Conservation (phyloP, 2,888 invertebrate genomes). For the Aleiodes testaceus region DNA sequence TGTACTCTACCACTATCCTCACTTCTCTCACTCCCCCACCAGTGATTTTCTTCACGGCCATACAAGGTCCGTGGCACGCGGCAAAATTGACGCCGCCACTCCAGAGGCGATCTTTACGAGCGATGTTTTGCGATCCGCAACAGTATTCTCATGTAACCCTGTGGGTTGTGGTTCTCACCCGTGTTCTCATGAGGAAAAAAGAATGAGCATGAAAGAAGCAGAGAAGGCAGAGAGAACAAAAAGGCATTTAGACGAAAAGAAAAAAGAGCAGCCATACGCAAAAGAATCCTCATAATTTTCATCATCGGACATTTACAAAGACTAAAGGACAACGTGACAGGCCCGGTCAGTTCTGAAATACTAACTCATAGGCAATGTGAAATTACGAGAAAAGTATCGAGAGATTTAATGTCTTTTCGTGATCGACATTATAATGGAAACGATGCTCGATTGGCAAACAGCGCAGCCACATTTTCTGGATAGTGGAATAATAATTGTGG, state of each 20-base stretch:
- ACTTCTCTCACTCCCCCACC: background rate
- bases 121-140: conserved; percentile 30
- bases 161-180: conserved; percentile 20
- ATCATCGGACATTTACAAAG: background rate
- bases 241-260: background rate
- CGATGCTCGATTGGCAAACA: conserved; percentile 33
- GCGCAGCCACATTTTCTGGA: conserved; percentile 49
- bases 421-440: conserved; percentile 40
- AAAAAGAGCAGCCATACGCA: too few relatives aligned
- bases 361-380: conserved; percentile 8
- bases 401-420: conserved; percentile 46
- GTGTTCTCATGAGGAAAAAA: conserved; percentile 12
- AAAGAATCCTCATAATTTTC: background rate
- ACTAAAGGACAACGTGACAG: conserved; percentile 6
- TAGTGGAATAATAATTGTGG: conserved; percentile 60
- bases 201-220: background rate
- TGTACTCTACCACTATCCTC: background rate
- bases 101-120: conserved; percentile 42
- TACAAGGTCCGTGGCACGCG: conserved; percentile 34
- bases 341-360: conserved; percentile 23
- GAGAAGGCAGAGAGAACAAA: too few relatives aligned
- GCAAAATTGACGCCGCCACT: conserved; percentile 43
- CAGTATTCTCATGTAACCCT: conserved; percentile 25
- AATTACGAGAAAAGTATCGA: conserved; percentile 30
- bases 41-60: conserved; percentile 31